Evolutionary conservation across 2,888 invertebrate species (phyloP).

Genomic region (Ochropacha duplaris): DNA sequence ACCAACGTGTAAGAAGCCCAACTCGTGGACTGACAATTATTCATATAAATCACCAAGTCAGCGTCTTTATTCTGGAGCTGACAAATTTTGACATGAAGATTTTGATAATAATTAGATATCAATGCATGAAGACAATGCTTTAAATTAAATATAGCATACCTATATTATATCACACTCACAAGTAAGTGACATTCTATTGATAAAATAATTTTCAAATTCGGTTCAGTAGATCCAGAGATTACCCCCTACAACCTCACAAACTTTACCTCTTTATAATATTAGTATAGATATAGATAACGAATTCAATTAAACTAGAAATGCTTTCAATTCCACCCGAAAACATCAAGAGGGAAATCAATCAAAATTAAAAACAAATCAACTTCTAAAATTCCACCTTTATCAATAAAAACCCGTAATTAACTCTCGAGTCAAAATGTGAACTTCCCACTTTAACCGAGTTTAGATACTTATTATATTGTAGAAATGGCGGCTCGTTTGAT

Average conservation of each 20-base stretch:
- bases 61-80: slow-evolving; percentile 16
- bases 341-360: slow-evolving; percentile 45
- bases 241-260: no score
- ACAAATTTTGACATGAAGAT: slow-evolving; percentile 2
- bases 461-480: slow-evolving; percentile 28
- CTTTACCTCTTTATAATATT: no score
- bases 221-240: no score
- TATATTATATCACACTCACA: no score
- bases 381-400: slow-evolving; percentile 33
- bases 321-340: not conserved
- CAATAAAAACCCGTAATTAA: slow-evolving; percentile 41
- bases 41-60: slow-evolving; percentile 60
- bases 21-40: slow-evolving; percentile 48
- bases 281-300: no score
- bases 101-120: no score
- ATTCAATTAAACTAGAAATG: not conserved
- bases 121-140: slow-evolving; percentile 6
- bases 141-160: no score
- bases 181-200: no score
- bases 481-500: slow-evolving; percentile 3
- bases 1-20: not conserved
- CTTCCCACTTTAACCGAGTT: slow-evolving; percentile 46
- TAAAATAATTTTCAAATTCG: no score
- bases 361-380: slow-evolving; percentile 48
- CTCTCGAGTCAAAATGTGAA: slow-evolving; percentile 43